These are phyloP conservation scores for Rattus rattus DNA, from an alignment of 2,113 vertebrate species.

Conservation along the genomic window DNA sequence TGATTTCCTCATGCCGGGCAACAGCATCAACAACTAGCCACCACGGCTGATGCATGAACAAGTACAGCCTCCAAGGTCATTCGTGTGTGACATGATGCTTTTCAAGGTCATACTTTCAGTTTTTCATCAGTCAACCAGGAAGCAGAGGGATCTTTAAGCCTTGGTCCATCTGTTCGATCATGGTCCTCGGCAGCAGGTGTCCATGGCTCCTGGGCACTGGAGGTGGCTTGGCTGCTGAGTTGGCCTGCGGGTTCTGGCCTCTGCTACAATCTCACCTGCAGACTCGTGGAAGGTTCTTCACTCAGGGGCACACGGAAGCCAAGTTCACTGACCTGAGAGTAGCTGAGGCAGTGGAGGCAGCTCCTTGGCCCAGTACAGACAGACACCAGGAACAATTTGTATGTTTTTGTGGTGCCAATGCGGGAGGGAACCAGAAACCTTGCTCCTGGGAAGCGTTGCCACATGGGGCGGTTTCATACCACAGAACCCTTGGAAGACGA, in stretches of 20 bases:
- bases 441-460: slow-evolving; percentile 46
- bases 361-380: slow-evolving; percentile 76
- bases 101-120: not conserved
- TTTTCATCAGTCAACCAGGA: slow-evolving; percentile 68
- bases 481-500: slow-evolving; percentile 98
- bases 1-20: slow-evolving; percentile 66
- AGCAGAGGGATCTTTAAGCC: slow-evolving; percentile 59
- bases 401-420: slow-evolving; percentile 74
- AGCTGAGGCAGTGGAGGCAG: slow-evolving; percentile 71
- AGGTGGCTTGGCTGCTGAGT: not conserved
- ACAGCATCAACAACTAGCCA: slow-evolving; percentile 78
- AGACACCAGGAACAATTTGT: slow-evolving; percentile 58
- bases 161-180: slow-evolving; percentile 19
- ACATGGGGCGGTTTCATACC: slow-evolving; percentile 88
- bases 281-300: slow-evolving; percentile 54
- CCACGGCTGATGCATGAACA: slow-evolving; percentile 61
- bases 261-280: slow-evolving; percentile 52
- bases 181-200: not conserved
- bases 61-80: slow-evolving; percentile 73
- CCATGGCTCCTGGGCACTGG: slow-evolving; percentile 58
- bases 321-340: slow-evolving; percentile 66
- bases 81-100: slow-evolving; percentile 39
- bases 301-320: slow-evolving; percentile 69
- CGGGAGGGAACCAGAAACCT: slow-evolving; percentile 69
- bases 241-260: slow-evolving; percentile 50